phyloP scores from a whole-genome alignment of 2,888 invertebrate genomes.

The Drosophila monieri region DNA sequence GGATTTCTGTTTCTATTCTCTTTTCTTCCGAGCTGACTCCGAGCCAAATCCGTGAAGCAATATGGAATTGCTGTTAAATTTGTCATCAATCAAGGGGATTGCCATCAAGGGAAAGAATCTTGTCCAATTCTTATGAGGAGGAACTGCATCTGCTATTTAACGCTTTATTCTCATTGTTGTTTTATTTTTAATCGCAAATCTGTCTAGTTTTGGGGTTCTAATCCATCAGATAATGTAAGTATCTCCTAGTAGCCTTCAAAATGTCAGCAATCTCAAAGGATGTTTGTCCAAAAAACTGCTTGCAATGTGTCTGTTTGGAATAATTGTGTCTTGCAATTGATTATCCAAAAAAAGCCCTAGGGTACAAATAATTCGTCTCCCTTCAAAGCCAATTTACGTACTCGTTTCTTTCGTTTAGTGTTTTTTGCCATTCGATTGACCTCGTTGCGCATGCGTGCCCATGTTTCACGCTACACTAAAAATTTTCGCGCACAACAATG shows the following conservation, averaged over 20 bases:
- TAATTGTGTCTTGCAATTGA: no score
- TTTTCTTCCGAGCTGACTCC: constrained; percentile 8
- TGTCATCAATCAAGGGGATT: constrained; percentile 3
- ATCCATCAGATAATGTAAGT: no score
- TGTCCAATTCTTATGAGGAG: no score
- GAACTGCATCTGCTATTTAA: no score
- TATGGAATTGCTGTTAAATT: constrained; percentile 18
- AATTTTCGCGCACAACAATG: constrained; percentile 61
- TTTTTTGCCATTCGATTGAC: constrained; percentile 76
- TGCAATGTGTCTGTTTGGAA: no score
- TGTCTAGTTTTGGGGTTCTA: no score
- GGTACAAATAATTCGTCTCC: background rate
- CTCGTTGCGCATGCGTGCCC: constrained; percentile 80
- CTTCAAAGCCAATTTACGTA: background rate
- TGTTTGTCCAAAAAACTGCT: no score
- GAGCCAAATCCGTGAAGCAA: constrained; percentile 34
- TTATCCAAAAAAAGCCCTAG: background rate
- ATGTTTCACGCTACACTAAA: constrained; percentile 77
- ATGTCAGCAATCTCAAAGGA: no score
- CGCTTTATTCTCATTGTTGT: no score
- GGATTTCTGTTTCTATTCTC: constrained; percentile 39
- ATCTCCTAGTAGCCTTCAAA: no score
- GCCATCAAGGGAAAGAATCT: background rate
- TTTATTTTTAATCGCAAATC: no score
- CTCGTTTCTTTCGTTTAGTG: constrained; percentile 18